Conservation (phyloP, 1,140 invertebrate species). For the Homarus americanus region DNA sequence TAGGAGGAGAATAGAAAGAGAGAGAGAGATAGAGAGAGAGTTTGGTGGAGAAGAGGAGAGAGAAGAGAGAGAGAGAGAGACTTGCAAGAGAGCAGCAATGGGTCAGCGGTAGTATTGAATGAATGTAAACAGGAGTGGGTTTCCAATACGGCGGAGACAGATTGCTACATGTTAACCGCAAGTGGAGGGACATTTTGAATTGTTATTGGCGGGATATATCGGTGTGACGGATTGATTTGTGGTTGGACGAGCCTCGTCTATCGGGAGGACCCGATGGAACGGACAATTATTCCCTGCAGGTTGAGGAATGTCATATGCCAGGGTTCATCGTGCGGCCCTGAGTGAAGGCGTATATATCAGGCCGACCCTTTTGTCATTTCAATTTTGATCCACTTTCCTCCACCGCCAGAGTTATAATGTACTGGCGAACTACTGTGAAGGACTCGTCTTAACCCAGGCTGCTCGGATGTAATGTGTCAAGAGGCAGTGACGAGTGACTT, state of each 20-base stretch:
- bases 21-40: too few species aligned
- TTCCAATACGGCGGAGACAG: conserved; percentile 62
- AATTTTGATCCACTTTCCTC: conserved; percentile 41
- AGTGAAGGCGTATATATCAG: conserved; percentile 15
- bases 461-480: too few species aligned
- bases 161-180: conserved; percentile 70
- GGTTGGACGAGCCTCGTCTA: conserved; percentile 48
- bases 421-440: too few species aligned
- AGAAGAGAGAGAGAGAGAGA: conserved; percentile 11
- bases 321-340: not conserved
- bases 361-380: conserved; percentile 32
- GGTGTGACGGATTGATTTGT: conserved; percentile 71
- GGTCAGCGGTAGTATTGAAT: conserved; percentile 61
- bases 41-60: not conserved
- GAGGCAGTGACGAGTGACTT: not conserved
- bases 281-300: conserved; percentile 61
- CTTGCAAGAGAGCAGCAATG: not conserved
- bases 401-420: conserved; percentile 1
- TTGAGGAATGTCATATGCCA: conserved; percentile 51
- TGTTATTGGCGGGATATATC: conserved; percentile 71
- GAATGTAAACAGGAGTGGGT: conserved; percentile 63
- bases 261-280: conserved; percentile 51
- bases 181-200: conserved; percentile 69
- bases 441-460: too few species aligned
- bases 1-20: too few species aligned